phyloP scores from a whole-genome alignment of 2,888 invertebrate genomes.

The Deladenus siricidicola region DNA sequence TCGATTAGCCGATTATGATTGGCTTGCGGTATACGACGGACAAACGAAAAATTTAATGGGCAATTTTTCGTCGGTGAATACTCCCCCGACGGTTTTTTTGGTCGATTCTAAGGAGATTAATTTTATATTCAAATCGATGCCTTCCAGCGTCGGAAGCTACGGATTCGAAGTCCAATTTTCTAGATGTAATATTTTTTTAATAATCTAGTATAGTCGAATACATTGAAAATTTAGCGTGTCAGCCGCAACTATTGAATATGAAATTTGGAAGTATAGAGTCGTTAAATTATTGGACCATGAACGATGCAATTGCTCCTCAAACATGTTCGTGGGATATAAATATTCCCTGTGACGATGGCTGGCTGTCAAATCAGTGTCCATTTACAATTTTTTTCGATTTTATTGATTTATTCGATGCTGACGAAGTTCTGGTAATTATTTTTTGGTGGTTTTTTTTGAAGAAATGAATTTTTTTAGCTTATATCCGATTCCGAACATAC shows the following conservation, averaged over 20 bases:
- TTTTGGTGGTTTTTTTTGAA: no score
- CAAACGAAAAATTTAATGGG: conserved; percentile 9
- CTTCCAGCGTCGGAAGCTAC: conserved; percentile 11
- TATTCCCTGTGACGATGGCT: conserved; percentile 23
- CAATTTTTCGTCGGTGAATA: conserved; percentile 10
- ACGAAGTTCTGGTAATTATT: conserved; percentile 23
- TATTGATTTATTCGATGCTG: conserved; percentile 19
- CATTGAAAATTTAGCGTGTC: conserved; percentile 3
- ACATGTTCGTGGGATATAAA: conserved; percentile 27
- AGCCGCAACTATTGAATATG: neutral
- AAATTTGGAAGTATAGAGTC: conserved; percentile 20
- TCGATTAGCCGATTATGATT: conserved; percentile 17
- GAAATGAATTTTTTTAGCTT: neutral
- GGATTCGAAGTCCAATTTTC: conserved; percentile 22
- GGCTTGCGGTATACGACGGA: conserved; percentile 14
- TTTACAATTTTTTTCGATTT: conserved; percentile 23
- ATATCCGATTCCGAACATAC: no score
- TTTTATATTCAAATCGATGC: conserved; percentile 13
- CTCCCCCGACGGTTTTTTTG: conserved; percentile 18
- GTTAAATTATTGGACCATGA: conserved; percentile 9
- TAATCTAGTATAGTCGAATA: conserved; percentile 1
- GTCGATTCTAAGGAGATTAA: conserved; percentile 7
- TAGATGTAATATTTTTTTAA: conserved; percentile 11
- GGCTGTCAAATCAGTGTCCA: neutral
- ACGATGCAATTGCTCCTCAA: conserved; percentile 8